These are phyloP conservation scores for Channallabes apus DNA, from an alignment of 2,797 vertebrate genomes.

Conservation along the genomic window DNA sequence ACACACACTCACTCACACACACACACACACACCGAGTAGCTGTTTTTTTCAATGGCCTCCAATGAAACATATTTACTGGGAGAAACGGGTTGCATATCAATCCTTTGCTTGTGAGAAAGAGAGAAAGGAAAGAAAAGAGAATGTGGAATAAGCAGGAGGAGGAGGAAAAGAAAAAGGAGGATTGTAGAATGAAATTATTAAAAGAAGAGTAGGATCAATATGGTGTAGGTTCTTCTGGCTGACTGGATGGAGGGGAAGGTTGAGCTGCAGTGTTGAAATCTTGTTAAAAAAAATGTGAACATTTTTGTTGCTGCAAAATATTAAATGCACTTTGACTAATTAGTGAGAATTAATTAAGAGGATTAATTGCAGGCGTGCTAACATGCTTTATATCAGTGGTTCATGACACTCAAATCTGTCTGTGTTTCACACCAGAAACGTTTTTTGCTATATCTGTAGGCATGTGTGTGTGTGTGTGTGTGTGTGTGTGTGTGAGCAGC, in stretches of 20 bases:
- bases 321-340: neutral
- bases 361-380: conserved; percentile 7
- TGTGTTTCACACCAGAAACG: conserved; percentile 8
- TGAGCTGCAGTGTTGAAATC: conserved; percentile 73
- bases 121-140: conserved; percentile 55
- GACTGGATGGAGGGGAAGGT: conserved; percentile 72
- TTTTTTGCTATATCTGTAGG: conserved; percentile 13
- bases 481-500: conserved; percentile 21
- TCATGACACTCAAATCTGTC: conserved; percentile 10
- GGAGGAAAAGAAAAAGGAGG: conserved; percentile 42
- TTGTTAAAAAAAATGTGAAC: conserved; percentile 56
- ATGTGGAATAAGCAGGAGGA: conserved; percentile 56
- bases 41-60: conserved; percentile 56
- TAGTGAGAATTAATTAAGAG: conserved; percentile 11
- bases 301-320: neutral
- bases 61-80: conserved; percentile 65
- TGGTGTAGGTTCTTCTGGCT: conserved; percentile 69
- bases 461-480: neutral
- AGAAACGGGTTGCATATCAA: conserved; percentile 61
- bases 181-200: conserved; percentile 61
- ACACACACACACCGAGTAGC: conserved; percentile 45
- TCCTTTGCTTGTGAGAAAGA: conserved; percentile 48
- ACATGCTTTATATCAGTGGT: conserved; percentile 26
- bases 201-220: conserved; percentile 66
- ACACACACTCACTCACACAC: neutral